Percentiles rank a stretch among this genome's conserved stretches.
These are phyloP conservation scores for Diplolepis rosae DNA, from an alignment of 2,888 invertebrate genomes.

Conservation along the genomic window DNA sequence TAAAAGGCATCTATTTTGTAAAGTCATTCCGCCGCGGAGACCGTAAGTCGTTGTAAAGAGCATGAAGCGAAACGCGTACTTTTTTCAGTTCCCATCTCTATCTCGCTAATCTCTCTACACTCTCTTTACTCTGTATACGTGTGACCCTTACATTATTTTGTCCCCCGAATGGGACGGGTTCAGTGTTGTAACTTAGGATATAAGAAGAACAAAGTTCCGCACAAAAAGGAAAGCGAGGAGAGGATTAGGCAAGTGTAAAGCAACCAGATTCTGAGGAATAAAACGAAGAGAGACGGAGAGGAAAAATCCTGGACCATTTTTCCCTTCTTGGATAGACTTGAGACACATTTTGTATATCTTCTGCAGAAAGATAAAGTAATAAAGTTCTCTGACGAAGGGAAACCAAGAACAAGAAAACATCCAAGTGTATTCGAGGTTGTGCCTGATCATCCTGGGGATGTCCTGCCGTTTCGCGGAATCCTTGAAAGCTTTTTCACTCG, in stretches of 20 bases:
- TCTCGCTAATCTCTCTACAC: constrained; percentile 39
- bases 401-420: background rate
- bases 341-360: background rate
- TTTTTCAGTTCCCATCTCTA: constrained; percentile 62
- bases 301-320: background rate
- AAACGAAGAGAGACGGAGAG: background rate
- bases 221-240: constrained; percentile 51
- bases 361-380: background rate
- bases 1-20: constrained; percentile 46
- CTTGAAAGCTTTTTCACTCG: background rate
- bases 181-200: constrained; percentile 72
- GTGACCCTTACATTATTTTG: constrained; percentile 72
- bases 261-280: constrained; percentile 16
- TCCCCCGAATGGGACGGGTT: constrained; percentile 68
- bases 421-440: constrained; percentile 43
- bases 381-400: background rate
- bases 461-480: constrained; percentile 54
- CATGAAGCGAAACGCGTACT: constrained; percentile 43
- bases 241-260: constrained; percentile 21
- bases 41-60: constrained; percentile 26
- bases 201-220: constrained; percentile 65
- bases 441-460: constrained; percentile 62
- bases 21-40: constrained; percentile 30
- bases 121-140: constrained; percentile 51
- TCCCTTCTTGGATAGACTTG: background rate